Evolutionary conservation across 1,140 invertebrate species (phyloP), one percentile per base, ranked within the genome.

Genomic region (Aporrectodea caliginosa): DNA sequence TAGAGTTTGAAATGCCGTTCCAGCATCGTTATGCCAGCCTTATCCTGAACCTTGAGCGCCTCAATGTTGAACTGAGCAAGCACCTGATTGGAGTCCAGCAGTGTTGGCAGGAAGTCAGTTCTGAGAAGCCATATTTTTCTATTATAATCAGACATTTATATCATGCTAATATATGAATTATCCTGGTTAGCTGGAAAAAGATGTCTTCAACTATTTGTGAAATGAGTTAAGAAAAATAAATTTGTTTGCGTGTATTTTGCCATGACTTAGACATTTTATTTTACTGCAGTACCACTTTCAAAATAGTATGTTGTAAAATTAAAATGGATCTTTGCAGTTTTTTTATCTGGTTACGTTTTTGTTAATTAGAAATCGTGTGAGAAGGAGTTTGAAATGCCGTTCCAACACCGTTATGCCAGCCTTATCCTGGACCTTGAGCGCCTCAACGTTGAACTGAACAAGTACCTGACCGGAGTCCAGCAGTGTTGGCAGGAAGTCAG

Each of bases 351-450:
- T n/a, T n/a, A n/a, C n/a, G n/a, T n/a, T 6, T 58, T 29, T 75
- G 12, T 75, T 75, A 31, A 75, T 43, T 91, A 92, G 79, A 91
- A 92, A 85, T 93, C 93, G 2, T 93, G 93, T 86, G 92, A 92
- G 16, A 90, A 93, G 84, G 88, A 90, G 78, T 90, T 94, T 71
- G 90, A 92, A n/a, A 91, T 93, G 72, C 94, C 95, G 84, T 97
- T 97, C 87, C 93, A 96, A 86, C 91, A 92, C 82, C 91, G 91
- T 85, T 99, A 99, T 89, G 96, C 96, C 14, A 91, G 91, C 33
- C 91, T 94, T 83, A 92, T 98, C 0, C 92, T 98, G 73, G 94
- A 97, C 81, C 91, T 99, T 78, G 96, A 98, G 84, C 93, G 92
- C 83, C 92, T 98, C 87, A 98, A 99, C 88, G 91, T 91, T 80